A percentile compares a stretch with the other conserved stretches of the same genome.
phyloP scores from a whole-genome alignment of 2,797 vertebrate genomes.

The Gorsachius magnificus region DNA sequence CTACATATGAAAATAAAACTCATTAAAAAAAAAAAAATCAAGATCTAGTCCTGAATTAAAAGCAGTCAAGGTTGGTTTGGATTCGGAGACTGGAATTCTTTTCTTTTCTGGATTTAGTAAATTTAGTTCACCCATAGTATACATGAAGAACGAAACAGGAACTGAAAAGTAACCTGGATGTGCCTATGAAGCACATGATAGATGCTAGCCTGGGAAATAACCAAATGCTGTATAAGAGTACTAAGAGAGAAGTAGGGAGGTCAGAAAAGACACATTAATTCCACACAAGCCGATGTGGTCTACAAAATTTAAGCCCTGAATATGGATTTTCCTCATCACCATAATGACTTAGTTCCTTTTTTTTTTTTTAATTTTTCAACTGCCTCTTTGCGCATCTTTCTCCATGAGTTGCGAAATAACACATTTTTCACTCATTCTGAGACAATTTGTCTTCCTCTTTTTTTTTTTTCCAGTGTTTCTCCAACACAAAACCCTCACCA shows the following conservation, averaged over 20 bases:
- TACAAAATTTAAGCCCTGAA: not conserved
- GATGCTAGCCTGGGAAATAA: not conserved
- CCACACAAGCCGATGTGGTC: not conserved
- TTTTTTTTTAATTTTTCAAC: not conserved
- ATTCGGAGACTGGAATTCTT: not conserved
- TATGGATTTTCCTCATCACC: not conserved
- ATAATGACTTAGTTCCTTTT: not conserved
- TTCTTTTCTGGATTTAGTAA: not conserved
- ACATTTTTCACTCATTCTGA: not conserved
- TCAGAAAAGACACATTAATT: not conserved
- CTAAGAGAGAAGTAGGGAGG: not conserved
- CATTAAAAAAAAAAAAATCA: not conserved
- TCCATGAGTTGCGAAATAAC: not conserved
- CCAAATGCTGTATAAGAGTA: not conserved
- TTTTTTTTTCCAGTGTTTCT: not conserved
- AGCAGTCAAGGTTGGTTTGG: not conserved
- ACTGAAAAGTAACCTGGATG: not conserved
- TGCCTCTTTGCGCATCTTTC: not conserved
- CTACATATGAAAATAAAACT: not conserved
- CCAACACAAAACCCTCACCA: not conserved
- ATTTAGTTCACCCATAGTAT: not conserved
- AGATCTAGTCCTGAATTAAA: not conserved
- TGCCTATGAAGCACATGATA: not conserved
- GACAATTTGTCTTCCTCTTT: not conserved
- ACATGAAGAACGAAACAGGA: not conserved